These are phyloP conservation scores for Simalia tracyae DNA, from an alignment of 2,797 vertebrate species.

Conservation along the genomic window DNA sequence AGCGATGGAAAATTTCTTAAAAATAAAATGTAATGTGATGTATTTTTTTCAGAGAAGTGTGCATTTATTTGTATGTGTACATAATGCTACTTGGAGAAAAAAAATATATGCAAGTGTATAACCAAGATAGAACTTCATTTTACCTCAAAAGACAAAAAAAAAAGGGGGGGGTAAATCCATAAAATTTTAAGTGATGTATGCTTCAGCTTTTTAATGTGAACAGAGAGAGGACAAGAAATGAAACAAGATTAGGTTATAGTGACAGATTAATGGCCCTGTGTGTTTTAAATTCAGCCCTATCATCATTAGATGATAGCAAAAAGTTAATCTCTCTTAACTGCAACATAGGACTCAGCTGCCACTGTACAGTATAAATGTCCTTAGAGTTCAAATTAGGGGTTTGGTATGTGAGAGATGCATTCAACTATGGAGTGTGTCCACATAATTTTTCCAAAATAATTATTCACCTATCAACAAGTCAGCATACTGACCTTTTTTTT, in stretches of 20 bases:
- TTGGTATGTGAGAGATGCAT: neutral
- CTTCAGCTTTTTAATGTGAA: conserved; percentile 22
- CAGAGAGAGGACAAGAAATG: conserved; percentile 25
- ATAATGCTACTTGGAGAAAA: neutral
- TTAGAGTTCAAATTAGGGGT: neutral
- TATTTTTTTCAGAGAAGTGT: neutral
- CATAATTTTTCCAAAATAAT: neutral
- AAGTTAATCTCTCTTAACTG: neutral
- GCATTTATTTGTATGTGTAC: neutral
- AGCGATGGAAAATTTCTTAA: neutral
- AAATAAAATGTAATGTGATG: neutral
- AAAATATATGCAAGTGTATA: neutral
- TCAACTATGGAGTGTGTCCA: neutral
- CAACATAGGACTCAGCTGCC: neutral
- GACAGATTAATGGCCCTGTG: neutral
- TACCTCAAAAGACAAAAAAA: neutral
- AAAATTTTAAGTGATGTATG: conserved; percentile 3
- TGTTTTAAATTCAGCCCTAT: conserved; percentile 8
- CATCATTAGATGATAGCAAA: neutral
- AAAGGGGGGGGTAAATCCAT: neutral
- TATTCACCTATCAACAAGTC: neutral
- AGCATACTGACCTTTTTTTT: neutral
- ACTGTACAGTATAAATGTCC: neutral
- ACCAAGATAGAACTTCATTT: conserved; percentile 1
- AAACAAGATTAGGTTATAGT: conserved; percentile 34